Percentiles rank a stretch among this genome's conserved stretches.
phyloP scores from a whole-genome alignment of 92 coral and sea anemone species.

The Diadumene lineata region DNA sequence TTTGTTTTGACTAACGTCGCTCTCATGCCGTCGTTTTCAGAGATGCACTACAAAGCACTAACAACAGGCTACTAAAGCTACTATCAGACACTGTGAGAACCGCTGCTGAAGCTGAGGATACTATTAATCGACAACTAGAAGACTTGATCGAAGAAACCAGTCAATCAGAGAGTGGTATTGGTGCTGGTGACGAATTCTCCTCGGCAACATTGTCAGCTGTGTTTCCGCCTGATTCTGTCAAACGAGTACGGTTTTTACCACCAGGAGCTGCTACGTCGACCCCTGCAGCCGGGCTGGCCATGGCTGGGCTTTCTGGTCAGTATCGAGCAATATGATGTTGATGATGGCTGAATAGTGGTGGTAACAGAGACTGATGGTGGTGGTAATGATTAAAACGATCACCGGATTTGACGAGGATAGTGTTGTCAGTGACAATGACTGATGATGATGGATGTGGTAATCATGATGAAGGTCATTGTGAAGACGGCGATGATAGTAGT shows the following conservation, averaged over 20 bases:
- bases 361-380: too few relatives aligned
- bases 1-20: neutral
- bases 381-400: too few relatives aligned
- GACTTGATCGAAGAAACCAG: constrained; percentile 91
- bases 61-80: constrained; percentile 72
- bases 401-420: too few relatives aligned
- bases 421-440: too few relatives aligned
- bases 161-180: constrained; percentile 73
- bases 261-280: constrained; percentile 81
- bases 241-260: constrained; percentile 46
- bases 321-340: neutral
- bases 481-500: too few relatives aligned
- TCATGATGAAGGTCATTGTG: too few relatives aligned
- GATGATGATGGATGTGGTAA: too few relatives aligned
- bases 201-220: constrained; percentile 71
- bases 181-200: constrained; percentile 55
- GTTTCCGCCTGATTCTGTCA: constrained; percentile 62
- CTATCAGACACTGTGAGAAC: constrained; percentile 81
- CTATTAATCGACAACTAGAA: constrained; percentile 85
- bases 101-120: constrained; percentile 88
- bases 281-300: constrained; percentile 75
- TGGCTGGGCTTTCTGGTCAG: constrained; percentile 51
- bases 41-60: constrained; percentile 77
- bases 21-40: constrained; percentile 47
- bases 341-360: too few relatives aligned